Percentiles rank a stretch among this genome's conserved stretches.
These are phyloP conservation scores for Mizuhopecten yessoensis DNA, from an alignment of 1,140 invertebrate genomes.

Conservation along the genomic window DNA sequence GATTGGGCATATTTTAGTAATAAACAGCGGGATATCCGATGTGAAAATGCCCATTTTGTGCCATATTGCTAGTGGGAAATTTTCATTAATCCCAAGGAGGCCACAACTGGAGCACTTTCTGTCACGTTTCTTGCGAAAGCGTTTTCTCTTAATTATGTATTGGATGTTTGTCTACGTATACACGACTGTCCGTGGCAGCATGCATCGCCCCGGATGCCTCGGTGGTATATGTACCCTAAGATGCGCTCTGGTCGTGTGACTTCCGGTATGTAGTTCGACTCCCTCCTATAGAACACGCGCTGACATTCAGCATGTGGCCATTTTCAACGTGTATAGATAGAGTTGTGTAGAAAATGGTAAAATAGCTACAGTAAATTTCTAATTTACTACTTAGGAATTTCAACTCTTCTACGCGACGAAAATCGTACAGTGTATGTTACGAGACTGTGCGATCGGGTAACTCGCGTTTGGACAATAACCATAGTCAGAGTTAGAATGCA, in stretches of 20 bases:
- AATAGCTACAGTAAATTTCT: no score
- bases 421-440: no score
- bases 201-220: not conserved
- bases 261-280: no score
- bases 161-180: not conserved
- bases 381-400: no score
- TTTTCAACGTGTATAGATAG: no score
- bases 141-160: conserved; percentile 41
- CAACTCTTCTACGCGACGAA: no score
- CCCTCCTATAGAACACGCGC: no score
- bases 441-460: no score
- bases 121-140: conserved; percentile 43
- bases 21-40: conserved; percentile 17
- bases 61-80: not conserved
- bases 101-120: not conserved
- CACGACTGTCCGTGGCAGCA: not conserved
- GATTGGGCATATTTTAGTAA: conserved; percentile 38
- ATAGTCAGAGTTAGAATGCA: no score
- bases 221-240: not conserved
- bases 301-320: no score
- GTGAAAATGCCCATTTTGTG: conserved; percentile 21
- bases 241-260: not conserved
- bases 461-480: no score
- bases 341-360: no score
- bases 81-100: conserved; percentile 14